Percentiles rank a stretch among this genome's conserved stretches.
Conservation (phyloP, 2,888 invertebrate species). For the Diogma glabrata region DNA sequence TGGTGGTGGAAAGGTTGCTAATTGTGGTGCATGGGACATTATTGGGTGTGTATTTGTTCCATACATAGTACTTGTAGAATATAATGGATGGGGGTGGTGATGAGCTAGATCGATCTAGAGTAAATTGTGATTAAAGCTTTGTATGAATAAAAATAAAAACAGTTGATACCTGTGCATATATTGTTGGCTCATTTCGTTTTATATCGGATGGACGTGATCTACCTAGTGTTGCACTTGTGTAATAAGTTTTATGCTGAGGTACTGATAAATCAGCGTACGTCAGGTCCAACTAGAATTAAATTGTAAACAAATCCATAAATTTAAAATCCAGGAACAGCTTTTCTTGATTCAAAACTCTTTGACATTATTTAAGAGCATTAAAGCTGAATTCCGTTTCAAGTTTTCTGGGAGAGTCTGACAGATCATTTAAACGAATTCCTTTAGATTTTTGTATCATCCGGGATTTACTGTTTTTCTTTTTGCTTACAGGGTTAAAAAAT, state of each 20-base stretch:
- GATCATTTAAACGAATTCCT: no score
- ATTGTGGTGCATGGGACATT: conserved; percentile 37
- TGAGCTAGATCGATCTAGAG: conserved; percentile 36
- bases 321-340: not conserved
- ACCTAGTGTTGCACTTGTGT: conserved; percentile 34
- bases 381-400: no score
- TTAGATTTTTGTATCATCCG: no score
- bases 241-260: conserved; percentile 30
- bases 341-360: not conserved
- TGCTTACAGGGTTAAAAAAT: no score
- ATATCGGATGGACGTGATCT: conserved; percentile 33
- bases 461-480: no score
- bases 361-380: no score
- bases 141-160: not conserved
- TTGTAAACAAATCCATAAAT: no score
- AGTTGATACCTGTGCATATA: conserved; percentile 36
- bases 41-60: conserved; percentile 35
- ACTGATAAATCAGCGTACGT: conserved; percentile 5
- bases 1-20: conserved; percentile 35
- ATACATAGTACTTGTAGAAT: conserved; percentile 36
- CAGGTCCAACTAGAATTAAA: not conserved
- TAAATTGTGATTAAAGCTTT: no score
- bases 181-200: conserved; percentile 36
- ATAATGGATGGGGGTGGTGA: conserved; percentile 30
- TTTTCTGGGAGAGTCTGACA: no score